These are phyloP conservation scores for Calcarius lapponicus DNA, from an alignment of 2,797 vertebrate genomes.

Conservation along the genomic window DNA sequence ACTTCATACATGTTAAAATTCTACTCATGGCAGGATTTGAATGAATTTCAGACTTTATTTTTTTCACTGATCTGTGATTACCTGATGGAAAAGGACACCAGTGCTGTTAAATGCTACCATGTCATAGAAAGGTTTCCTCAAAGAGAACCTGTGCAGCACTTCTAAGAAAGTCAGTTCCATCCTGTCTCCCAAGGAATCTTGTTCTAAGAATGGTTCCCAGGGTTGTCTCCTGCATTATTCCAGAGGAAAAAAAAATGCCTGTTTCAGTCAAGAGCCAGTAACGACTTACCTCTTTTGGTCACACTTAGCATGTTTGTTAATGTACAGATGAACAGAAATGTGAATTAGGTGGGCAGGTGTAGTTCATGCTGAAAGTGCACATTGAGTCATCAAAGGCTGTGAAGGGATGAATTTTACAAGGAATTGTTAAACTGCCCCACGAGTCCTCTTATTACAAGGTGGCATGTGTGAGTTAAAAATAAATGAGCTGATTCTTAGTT, in stretches of 20 bases:
- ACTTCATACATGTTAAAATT: background rate
- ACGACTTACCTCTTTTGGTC: background rate
- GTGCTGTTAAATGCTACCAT: background rate
- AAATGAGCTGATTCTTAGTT: background rate
- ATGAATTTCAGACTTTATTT: background rate
- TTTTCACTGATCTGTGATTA: background rate
- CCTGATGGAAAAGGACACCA: background rate
- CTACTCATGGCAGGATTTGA: background rate
- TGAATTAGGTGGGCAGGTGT: background rate
- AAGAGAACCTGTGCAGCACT: background rate
- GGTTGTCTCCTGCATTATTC: background rate
- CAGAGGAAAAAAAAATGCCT: background rate
- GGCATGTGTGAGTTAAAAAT: background rate
- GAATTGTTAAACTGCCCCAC: background rate
- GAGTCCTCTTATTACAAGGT: background rate
- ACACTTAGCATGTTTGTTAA: background rate
- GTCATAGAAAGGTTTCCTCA: background rate
- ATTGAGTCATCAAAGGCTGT: background rate
- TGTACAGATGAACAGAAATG: background rate
- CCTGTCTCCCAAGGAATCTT: accelerated
- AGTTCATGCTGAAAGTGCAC: background rate
- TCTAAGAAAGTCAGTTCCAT: background rate
- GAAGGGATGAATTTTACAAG: background rate
- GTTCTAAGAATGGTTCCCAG: background rate
- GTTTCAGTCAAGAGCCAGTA: background rate